Conservation (phyloP, 2,888 invertebrate species). For the Tiphia femorata region DNA sequence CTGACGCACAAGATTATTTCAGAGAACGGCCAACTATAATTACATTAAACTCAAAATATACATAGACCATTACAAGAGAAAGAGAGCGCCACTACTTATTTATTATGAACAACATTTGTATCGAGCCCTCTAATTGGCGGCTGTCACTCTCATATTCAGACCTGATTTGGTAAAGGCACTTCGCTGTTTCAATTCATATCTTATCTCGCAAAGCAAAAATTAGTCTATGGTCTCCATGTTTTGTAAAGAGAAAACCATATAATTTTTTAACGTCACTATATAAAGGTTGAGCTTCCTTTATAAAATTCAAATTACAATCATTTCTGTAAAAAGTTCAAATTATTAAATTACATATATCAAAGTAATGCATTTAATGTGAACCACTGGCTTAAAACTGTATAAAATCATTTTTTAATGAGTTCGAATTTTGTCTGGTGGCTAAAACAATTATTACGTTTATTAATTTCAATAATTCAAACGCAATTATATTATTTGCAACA, state of each 20-base stretch:
- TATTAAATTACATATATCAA: constrained; percentile 24
- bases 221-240: too few species aligned
- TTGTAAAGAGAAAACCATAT: too few species aligned
- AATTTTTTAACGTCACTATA: too few species aligned
- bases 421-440: too few species aligned
- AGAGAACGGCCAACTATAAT: constrained; percentile 46
- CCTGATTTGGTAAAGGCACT: constrained; percentile 61
- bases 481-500: constrained; percentile 58
- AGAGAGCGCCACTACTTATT: constrained; percentile 9
- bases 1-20: constrained; percentile 35
- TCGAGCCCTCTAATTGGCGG: constrained; percentile 14
- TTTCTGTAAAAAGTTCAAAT: constrained; percentile 26
- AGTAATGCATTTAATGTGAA: constrained; percentile 22
- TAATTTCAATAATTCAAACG: constrained; percentile 39
- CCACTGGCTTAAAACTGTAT: too few species aligned
- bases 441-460: constrained; percentile 8
- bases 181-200: constrained; percentile 50
- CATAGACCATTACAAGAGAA: constrained; percentile 12
- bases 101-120: background rate
- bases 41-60: constrained; percentile 26
- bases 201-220: constrained; percentile 36
- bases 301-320: constrained; percentile 42
- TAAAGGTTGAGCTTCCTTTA: too few species aligned
- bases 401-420: too few species aligned
- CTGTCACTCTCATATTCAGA: constrained; percentile 46